Percentiles rank a stretch among this genome's conserved stretches.
phyloP scores from a whole-genome alignment of 2,888 invertebrate species.

The Limnephilus rhombicus region DNA sequence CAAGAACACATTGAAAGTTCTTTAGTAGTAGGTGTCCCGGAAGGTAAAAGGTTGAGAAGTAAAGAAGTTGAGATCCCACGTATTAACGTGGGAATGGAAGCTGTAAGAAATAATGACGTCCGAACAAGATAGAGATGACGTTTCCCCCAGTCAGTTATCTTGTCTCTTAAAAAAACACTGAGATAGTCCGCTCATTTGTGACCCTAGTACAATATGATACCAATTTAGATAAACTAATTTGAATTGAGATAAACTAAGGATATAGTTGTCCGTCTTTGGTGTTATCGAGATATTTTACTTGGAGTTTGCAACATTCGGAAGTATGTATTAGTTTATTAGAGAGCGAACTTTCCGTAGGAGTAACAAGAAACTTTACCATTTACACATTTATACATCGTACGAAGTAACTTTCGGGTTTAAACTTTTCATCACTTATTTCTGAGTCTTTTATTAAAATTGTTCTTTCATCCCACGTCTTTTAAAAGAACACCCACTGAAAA shows the following conservation, averaged over 20 bases:
- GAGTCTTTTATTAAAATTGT: too few species aligned
- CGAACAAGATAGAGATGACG: slow-evolving; percentile 34
- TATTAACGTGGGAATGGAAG: slow-evolving; percentile 43
- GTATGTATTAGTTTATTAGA: neutral
- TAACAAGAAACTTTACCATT: neutral
- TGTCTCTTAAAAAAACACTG: slow-evolving; percentile 17
- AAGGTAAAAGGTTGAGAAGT: neutral
- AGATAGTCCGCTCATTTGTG: slow-evolving; percentile 46
- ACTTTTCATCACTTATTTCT: too few species aligned
- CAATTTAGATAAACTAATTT: slow-evolving; percentile 61
- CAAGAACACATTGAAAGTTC: neutral
- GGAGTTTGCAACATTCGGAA: too few species aligned
- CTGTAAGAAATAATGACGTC: slow-evolving; percentile 6
- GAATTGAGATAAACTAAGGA: slow-evolving; percentile 28
- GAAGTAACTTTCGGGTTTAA: too few species aligned
- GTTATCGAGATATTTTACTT: neutral
- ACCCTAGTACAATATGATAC: slow-evolving; percentile 50
- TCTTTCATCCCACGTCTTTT: neutral
- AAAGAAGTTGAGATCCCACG: slow-evolving; percentile 4
- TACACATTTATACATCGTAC: too few species aligned
- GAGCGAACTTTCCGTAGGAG: neutral
- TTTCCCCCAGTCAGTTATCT: slow-evolving; percentile 39
- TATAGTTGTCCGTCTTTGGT: neutral
- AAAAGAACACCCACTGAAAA: neutral
- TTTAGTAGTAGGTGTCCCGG: neutral